Evolutionary conservation across 2,888 invertebrate species (phyloP), one percentile per base, ranked within the genome.

Genomic region (Torymus auratus): DNA sequence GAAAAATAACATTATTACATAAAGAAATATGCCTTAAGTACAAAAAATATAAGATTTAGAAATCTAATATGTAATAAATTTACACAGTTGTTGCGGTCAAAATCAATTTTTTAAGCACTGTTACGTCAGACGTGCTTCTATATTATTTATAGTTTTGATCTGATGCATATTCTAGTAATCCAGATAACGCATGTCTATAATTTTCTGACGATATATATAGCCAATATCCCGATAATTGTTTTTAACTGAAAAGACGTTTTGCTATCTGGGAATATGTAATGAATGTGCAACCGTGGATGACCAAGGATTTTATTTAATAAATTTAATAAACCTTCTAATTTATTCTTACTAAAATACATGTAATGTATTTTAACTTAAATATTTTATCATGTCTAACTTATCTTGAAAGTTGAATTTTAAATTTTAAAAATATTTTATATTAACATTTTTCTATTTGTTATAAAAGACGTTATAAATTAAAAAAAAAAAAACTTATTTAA

Each of bases 1-100:
- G 28, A 58, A 71, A 82, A 76, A 71, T 72, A 77, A 77, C 28
- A 82, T 67, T 70, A 72, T 69, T 71, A 74, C 65, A 55, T 23
- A 67, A 68, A 74, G 62, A 75, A 61, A 80, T 80, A 82, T 80
- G 82, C 82, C 82, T 82, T 82, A 82, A 82, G 82, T 82, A 82
- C 82, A 82, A 82, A 82, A 78, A 74, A 61, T 82, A 41, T 41
- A 80, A 82, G 15, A 82, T 82, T 80, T 82, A 82, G 82, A 79
- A 74, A 70, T 67, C 15, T 76, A 82, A 71, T 74, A 70, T 74
- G 62, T 80, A 82, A 80, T 79, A 77, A 62, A 73, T 82, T 62
- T 71, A 81, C 17, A 68, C 68, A 76, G 56, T 79, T 76, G 71
- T 79, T 62, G 60, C 17, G 50, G 20, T 69, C 71, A 76, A 79